phyloP scores from a whole-genome alignment of 2,113 vertebrate species.

The Morone saxatilis region DNA sequence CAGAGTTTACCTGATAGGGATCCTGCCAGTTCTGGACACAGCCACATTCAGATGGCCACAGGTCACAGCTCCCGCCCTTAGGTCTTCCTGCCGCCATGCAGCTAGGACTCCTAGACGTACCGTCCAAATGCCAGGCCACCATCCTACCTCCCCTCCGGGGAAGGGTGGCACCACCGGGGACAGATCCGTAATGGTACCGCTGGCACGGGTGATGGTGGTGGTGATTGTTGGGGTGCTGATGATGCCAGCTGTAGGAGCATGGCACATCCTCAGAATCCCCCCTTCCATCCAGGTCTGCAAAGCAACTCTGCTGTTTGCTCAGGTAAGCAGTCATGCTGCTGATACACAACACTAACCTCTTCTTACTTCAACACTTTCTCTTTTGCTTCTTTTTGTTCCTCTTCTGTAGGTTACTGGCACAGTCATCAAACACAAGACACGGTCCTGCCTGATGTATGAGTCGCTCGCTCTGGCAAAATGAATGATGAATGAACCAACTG shows the following conservation, averaged over 20 bases:
- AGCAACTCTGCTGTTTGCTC: conserved; percentile 86
- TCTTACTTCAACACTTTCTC: conserved; percentile 27
- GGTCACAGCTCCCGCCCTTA: conserved; percentile 84
- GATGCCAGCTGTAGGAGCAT: conserved; percentile 83
- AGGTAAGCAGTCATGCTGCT: conserved; percentile 88
- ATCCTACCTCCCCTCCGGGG: conserved; percentile 75
- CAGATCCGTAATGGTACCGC: conserved; percentile 65
- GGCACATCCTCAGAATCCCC: conserved; percentile 71
- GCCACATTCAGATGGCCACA: conserved; percentile 85
- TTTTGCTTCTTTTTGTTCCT: conserved; percentile 31
- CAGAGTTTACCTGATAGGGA: conserved; percentile 86
- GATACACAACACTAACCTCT: conserved; percentile 23
- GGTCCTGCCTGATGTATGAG: conserved; percentile 52
- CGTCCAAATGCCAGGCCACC: conserved; percentile 81
- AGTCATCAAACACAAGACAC: conserved; percentile 44
- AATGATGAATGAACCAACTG: conserved; percentile 54
- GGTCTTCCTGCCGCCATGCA: conserved; percentile 68
- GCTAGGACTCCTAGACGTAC: conserved; percentile 83
- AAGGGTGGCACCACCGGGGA: conserved; percentile 60
- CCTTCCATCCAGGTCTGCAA: conserved; percentile 79
- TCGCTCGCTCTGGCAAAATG: conserved; percentile 36
- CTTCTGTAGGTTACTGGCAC: conserved; percentile 30
- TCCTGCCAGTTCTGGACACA: conserved; percentile 87
- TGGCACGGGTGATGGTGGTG: conserved; percentile 60
- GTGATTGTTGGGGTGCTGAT: conserved; percentile 55